A percentile compares a stretch with the other conserved stretches of the same genome.
These are phyloP conservation scores for Nanorana parkeri DNA, from an alignment of 2,113 vertebrate genomes.

Conservation along the genomic window DNA sequence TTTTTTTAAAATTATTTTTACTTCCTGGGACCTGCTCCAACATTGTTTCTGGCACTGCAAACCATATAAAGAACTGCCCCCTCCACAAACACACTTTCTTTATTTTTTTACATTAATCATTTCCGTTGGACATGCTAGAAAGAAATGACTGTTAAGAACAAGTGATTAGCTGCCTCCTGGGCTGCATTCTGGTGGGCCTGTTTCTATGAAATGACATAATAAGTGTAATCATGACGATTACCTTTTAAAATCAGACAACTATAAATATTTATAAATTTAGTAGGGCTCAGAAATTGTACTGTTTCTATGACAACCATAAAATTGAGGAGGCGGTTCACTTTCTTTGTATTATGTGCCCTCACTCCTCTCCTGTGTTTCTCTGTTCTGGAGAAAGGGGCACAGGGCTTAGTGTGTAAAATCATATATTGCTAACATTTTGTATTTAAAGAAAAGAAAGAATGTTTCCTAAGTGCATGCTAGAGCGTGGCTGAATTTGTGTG, in stretches of 20 bases:
- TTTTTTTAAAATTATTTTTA: no score
- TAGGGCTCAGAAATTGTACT: slow-evolving; percentile 45
- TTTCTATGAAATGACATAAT: slow-evolving; percentile 29
- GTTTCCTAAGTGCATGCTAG: slow-evolving; percentile 2
- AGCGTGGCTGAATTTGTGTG: neutral
- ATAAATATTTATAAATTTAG: slow-evolving; percentile 57
- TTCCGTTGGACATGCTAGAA: neutral
- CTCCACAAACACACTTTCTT: neutral
- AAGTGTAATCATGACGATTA: slow-evolving; percentile 47
- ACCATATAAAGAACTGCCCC: neutral
- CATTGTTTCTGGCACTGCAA: no score
- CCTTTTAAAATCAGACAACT: slow-evolving; percentile 51
- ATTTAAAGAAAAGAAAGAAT: neutral
- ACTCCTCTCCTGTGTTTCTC: slow-evolving; percentile 22
- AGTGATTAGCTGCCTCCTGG: slow-evolving; percentile 4
- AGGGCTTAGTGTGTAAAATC: slow-evolving; percentile 18
- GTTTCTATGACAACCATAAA: slow-evolving; percentile 46
- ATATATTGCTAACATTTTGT: slow-evolving; percentile 3
- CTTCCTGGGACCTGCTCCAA: no score
- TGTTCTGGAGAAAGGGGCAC: neutral
- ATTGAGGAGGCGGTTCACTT: slow-evolving; percentile 49
- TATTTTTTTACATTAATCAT: neutral
- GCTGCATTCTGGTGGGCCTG: neutral
- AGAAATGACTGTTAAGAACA: neutral
- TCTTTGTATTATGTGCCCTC: slow-evolving; percentile 45